phyloP scores from a whole-genome alignment of 2,888 invertebrate species.

The Dorcus hopei region DNA sequence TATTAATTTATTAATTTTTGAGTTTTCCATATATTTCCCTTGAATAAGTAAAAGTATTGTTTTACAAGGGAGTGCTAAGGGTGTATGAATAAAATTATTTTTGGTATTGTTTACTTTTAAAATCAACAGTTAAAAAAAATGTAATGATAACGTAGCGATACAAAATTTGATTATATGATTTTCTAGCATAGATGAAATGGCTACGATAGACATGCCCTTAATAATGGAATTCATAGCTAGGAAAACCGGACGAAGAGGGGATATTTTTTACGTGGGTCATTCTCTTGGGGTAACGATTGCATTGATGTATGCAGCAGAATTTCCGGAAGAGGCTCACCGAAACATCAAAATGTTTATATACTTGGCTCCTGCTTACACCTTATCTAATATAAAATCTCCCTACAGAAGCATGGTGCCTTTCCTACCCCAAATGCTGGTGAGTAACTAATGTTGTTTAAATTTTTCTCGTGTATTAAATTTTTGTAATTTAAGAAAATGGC shows the following conservation, averaged over 20 bases:
- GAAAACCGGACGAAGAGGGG: constrained; percentile 40
- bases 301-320: constrained; percentile 55
- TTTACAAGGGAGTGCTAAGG: no score
- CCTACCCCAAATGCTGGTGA: constrained; percentile 55
- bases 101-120: no score
- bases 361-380: constrained; percentile 59
- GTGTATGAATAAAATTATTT: no score
- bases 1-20: no score
- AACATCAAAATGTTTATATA: constrained; percentile 54
- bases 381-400: constrained; percentile 59
- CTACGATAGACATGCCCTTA: constrained; percentile 51
- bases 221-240: constrained; percentile 54
- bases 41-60: no score
- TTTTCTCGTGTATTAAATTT: not conserved
- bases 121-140: no score
- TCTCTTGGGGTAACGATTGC: constrained; percentile 59
- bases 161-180: not conserved
- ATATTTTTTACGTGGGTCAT: constrained; percentile 56
- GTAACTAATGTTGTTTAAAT: constrained; percentile 1
- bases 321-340: constrained; percentile 54
- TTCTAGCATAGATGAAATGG: constrained; percentile 20
- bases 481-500: constrained; percentile 31
- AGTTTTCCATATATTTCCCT: no score
- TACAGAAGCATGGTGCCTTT: constrained; percentile 63
- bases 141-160: no score